Base-by-base conservation (phyloP, 2,113 vertebrate genomes). In the Ammospiza caudacuta region DNA sequence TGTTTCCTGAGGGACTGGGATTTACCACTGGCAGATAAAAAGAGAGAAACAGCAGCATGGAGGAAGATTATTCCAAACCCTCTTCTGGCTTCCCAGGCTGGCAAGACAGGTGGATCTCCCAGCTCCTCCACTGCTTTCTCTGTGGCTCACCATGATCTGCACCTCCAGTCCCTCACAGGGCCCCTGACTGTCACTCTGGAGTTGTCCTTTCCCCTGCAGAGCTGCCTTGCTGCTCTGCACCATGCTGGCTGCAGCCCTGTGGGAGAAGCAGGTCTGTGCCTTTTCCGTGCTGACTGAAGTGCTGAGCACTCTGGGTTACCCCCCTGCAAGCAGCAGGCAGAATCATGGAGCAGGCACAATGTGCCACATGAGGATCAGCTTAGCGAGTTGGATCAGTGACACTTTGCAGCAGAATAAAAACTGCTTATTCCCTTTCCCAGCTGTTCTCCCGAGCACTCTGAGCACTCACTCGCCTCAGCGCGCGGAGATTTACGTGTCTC, bases 401-500 rank as follows among this genome's bases (percentile, higher is more conserved):
- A 86, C 92, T 89, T 61, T 75, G 75, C 87, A 88, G 76, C 79
- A 94, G 57, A 92, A 75, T 52, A 72, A 52, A 88, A 87, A 74
- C 68, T 33, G 11, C 67, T 93, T 63, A n/a, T 90, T 93, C 47
- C 83, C 74, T 70, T 63, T 68, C 79, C 37, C 95, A 96, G 95
- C 94, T 97, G 93, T 64, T 90, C 80, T 96, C 92, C 76, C 76
- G 59, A 82, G 80, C 80, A 93, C 83, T 93, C 20, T 21, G 81
- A 90, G 68, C 75, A n/a, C 41, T 91, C 54, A 47, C 54, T 14
- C 0, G 78, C 92, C 88, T 94, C 93, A 90, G 90, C 35, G 0
- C 47, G 70, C 75, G 86, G 78, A 87, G 85, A 92, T 96, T 94
- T 96, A 89, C 66, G 46, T 83, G 76, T 86, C 95, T 96, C 80